Base-by-base conservation (phyloP, 1,140 invertebrate genomes). In the Monomorium pharaonis region DNA sequence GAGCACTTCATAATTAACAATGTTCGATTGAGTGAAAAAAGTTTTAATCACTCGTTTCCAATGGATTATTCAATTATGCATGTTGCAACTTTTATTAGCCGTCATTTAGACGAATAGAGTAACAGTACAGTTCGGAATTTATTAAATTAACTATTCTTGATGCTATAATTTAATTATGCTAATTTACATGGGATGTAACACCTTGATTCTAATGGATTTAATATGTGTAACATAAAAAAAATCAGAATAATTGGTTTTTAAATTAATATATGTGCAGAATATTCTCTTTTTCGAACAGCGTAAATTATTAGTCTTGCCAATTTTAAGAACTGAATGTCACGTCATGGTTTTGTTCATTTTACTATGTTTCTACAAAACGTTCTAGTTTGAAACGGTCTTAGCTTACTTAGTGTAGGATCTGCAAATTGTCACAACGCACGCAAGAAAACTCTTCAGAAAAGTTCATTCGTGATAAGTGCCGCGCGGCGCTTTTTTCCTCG, bases 401-500 rank as follows among this genome's bases (percentile, higher is more conserved):
- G 74, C 58, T 80, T 63, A 58, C 37, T 70, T 88, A 87, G 54
- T 70, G 47, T 44, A 54, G 37, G 3, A 21, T 16, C 10, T 21
- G 44, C 51, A 60, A 86, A 89, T 67, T 65, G 74, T 37, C 21
- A 49, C 10, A 14, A 24, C 2, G 58, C 87, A 89, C 84, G 84
- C 84, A 56, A 86, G 63, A 30, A 24, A 77, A 81, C 30, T 70
- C 47, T 51, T 44, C 30, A 47, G 54, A 86, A 86, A 84, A 84
- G 62, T 86, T 86, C 30, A 85, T 70, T 88, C 10, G 27, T 33
- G 33, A 86, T 83, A 47, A 62, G 24, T 58, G 37, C 33, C 14
- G 21, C 33, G 51, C 0, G 24, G 49, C 27, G 24, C 12, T 62
- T 49, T 44, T 63, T 33, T 16, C 2, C 7, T 74, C 12, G 12